Evolutionary conservation across 2,888 invertebrate genomes (phyloP).

Genomic region (Drosophila maculinotata): DNA sequence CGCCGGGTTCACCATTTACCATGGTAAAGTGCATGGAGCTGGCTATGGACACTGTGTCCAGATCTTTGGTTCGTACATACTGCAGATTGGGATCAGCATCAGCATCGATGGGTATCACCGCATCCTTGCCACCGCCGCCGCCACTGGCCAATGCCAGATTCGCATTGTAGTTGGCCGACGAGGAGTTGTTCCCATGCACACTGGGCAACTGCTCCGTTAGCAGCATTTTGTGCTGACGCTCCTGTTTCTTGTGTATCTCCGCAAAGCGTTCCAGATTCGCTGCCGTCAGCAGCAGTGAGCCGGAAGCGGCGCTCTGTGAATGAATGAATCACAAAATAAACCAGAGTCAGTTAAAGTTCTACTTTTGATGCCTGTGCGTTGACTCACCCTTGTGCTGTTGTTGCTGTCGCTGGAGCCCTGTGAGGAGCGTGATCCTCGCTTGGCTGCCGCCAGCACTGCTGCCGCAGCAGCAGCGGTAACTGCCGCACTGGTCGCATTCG

Average conservation of each 20-base stretch:
- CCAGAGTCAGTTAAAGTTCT: conserved; percentile 16
- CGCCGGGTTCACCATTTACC: conserved; percentile 90
- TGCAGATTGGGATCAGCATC: conserved; percentile 82
- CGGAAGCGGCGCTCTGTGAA: conserved; percentile 92
- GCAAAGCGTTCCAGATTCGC: conserved; percentile 88
- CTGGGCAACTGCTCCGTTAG: conserved; percentile 52
- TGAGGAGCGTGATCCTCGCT: conserved; percentile 87
- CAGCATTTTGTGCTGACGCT: conserved; percentile 70
- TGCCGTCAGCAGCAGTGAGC: conserved; percentile 91
- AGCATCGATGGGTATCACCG: conserved; percentile 80
- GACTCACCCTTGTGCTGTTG: conserved; percentile 92
- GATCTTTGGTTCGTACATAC: conserved; percentile 85
- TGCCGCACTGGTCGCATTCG: conserved; percentile 65
- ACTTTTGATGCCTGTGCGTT: background rate
- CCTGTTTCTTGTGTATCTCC: conserved; percentile 86
- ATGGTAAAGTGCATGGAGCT: conserved; percentile 95
- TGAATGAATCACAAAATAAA: conserved; percentile 14
- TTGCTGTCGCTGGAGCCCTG: conserved; percentile 90
- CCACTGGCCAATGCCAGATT: conserved; percentile 72
- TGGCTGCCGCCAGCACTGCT: conserved; percentile 74
- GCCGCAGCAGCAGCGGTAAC: conserved; percentile 76
- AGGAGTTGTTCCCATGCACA: conserved; percentile 52
- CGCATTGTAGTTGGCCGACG: conserved; percentile 68
- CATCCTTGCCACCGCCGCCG: conserved; percentile 59
- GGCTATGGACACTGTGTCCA: conserved; percentile 91